Evolutionary conservation across 2,888 invertebrate genomes (phyloP).

Genomic region (Lumbricus terrestris): DNA sequence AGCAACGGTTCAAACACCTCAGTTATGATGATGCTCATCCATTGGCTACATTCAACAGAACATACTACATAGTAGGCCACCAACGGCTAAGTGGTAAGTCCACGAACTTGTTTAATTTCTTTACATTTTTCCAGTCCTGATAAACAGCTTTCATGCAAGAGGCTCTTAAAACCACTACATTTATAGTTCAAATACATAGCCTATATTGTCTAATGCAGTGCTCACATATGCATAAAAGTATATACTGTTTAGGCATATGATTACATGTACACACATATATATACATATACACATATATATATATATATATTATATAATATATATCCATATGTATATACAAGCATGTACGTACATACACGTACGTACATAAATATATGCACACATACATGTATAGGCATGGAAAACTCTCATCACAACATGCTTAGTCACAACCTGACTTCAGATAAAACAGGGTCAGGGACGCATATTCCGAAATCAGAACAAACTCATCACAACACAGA

Average conservation of each 20-base stretch:
- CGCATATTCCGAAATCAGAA: background rate
- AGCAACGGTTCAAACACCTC: no score
- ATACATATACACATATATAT: no score
- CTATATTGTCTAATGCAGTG: background rate
- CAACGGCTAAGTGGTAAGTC: background rate
- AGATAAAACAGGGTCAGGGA: no score
- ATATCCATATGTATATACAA: background rate
- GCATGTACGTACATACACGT: background rate
- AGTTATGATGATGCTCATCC: no score
- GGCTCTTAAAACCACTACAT: background rate
- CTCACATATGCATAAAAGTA: no score
- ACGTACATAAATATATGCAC: background rate
- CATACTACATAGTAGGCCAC: no score
- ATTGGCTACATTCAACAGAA: no score
- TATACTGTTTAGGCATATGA: no score
- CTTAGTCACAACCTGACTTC: no score
- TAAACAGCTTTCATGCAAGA: background rate
- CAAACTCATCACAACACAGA: background rate
- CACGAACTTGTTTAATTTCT: background rate
- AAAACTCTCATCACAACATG: no score
- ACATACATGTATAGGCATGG: background rate
- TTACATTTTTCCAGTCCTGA: background rate
- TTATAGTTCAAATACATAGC: background rate
- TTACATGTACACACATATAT: no score
- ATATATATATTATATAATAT: no score